Base-by-base conservation (phyloP, 2,797 vertebrate genomes). In the Lophius americanus region DNA sequence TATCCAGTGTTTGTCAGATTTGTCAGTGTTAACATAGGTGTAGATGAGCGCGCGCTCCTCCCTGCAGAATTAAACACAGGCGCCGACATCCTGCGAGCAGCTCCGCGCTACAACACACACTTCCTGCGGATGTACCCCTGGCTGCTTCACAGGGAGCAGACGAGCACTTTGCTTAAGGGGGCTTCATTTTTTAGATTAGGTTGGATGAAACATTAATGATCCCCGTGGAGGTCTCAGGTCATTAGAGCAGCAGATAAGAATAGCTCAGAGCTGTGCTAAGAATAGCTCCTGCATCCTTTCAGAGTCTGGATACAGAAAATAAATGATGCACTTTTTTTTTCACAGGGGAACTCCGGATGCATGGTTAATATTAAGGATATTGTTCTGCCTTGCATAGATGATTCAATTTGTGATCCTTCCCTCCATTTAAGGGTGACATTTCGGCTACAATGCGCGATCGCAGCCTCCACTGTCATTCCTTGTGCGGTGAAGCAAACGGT, bases 191-290 rank as follows among this genome's bases (percentile, higher is more conserved):
- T 87, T 80, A 85, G 81, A 89, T 86, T 76, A 88, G 83, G 70
- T 87, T 78, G 81, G 86, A 88, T 89, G 75, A 90, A 90, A 87
- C 83, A 86, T 89, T 88, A 86, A 88, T 88, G 83, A 85, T 88
- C 78, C 79, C 82, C 4, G 66, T 63, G 73, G 83, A 89, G 79
- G 81, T 83, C 76, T 76, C 82, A 73, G 85, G 73, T 87, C 81
- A 82, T 87, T 88, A 84, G 75, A 83, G 79, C 51, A 75, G 75
- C 66, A 64, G 80, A 82, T 83, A 79, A 75, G 79, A 87, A 86
- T 82, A 82, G 82, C 69, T 74, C 57, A 51, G 70, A 78, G 57
- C 49, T 60, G 67, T 55, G 59, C 38, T 36, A 14, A 67, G 11
- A 33, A 9, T 50, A 52, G 55, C 55, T 42, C 8, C 2, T 36